Evolutionary conservation across 2,797 vertebrate species (phyloP), one percentile per base, ranked within the genome.

Genomic region (Thaleichthys pacificus): DNA sequence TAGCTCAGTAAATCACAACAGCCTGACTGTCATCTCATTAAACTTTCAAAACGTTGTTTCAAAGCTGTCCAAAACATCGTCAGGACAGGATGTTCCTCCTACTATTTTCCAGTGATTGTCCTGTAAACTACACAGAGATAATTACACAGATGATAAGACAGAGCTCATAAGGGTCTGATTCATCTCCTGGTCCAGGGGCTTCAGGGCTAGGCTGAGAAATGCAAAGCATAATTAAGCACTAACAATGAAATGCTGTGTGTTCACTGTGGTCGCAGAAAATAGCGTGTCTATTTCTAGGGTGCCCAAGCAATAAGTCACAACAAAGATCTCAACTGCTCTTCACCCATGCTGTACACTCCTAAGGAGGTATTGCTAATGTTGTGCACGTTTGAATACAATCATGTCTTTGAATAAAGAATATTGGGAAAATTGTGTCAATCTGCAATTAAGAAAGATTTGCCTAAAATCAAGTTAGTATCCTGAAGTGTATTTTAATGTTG

Each of bases 251-350:
- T 56, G 70, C 14, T 61, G 26, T 69, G 78, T 75, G 76, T 78
- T 82, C 74, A 66, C 64, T 60, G 64, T 19, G 1, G 1, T 61
- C 61, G 66, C 72, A 79, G 69, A 84, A 73, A 72, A 81, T 65
- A 69, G 78, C 80, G 78, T 63, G 28, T 70, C 64, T 75, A 9
- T 71, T 72, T 77, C 63, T 74, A 69, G 67, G 71, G 0, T 74
- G 84, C 58, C 71, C 30, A 64, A 63, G 72, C 77, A 78, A 17
- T 69, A 75, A 54, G 78, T 77, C 69, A 64, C 72, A 74, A 78
- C 75, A 76, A 81, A 74, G 63, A 76, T 56, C 60, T 65, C 77
- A 73, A 79, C 77, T 85, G 73, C 67, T 77, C 69, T 71, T 71
- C 78, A 30, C 56, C 58, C 42, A 28, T 56, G 17, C 78, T 15